These are phyloP conservation scores for Acanthurus lineatus DNA, from an alignment of 2,797 vertebrate genomes.

Conservation along the genomic window DNA sequence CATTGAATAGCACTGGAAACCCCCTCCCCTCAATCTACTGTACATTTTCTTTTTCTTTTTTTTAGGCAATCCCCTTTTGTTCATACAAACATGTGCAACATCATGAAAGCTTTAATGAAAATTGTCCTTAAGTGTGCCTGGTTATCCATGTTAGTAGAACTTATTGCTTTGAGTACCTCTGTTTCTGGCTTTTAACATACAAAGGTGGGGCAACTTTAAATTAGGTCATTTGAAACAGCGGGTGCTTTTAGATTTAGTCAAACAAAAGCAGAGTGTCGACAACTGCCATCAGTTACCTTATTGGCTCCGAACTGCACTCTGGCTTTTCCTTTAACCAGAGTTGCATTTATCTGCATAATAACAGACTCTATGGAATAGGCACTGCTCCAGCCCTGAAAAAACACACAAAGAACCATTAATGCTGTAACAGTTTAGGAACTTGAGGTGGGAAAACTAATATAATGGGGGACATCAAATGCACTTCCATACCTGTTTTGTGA, in stretches of 20 bases:
- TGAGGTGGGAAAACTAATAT: background rate
- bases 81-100: background rate
- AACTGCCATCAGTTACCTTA: slow-evolving; percentile 88
- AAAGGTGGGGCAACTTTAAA: background rate
- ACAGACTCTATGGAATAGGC: slow-evolving; percentile 99
- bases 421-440: no score
- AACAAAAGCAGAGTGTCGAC: background rate
- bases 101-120: background rate
- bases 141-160: background rate
- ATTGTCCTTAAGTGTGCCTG: background rate
- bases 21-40: background rate
- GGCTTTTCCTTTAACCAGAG: slow-evolving; percentile 99
- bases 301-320: slow-evolving; percentile 99
- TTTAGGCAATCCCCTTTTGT: background rate
- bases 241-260: background rate
- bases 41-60: background rate
- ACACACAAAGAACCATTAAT: background rate
- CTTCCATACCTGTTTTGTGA: slow-evolving; percentile 95
- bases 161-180: background rate
- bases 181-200: background rate
- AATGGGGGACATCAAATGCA: background rate
- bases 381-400: slow-evolving; percentile 96
- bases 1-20: background rate
- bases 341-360: slow-evolving; percentile 99
- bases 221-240: slow-evolving; percentile 18